phyloP scores from a whole-genome alignment of 1,140 invertebrate genomes.

The Sitophilus oryzae region DNA sequence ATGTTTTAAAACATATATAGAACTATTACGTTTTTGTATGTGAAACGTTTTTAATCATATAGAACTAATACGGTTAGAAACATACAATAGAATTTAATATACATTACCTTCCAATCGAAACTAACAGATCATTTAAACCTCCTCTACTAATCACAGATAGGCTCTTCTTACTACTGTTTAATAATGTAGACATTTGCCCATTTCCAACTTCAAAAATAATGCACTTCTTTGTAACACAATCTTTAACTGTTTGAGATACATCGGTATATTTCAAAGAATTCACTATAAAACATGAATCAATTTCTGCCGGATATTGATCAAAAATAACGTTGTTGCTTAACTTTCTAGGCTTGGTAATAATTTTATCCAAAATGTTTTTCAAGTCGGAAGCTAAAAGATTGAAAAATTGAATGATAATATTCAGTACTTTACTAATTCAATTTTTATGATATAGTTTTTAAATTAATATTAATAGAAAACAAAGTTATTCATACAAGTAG shows the following conservation, averaged over 20 bases:
- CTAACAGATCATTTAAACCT: conserved; percentile 1
- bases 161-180: neutral
- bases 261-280: conserved; percentile 1
- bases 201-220: conserved; percentile 10
- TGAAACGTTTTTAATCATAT: too few species aligned
- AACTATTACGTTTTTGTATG: too few species aligned
- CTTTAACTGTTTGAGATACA: conserved; percentile 4
- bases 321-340: conserved; percentile 15
- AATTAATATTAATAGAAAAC: too few species aligned
- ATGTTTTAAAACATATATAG: too few species aligned
- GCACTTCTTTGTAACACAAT: neutral
- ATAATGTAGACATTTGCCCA: neutral
- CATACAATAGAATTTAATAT: too few species aligned
- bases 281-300: conserved; percentile 6
- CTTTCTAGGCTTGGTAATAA: conserved; percentile 3
- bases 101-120: conserved; percentile 10
- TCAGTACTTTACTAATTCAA: neutral
- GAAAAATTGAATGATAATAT: neutral
- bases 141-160: neutral
- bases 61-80: too few species aligned
- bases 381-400: neutral
- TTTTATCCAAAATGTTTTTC: neutral
- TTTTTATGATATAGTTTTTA: too few species aligned
- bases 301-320: conserved; percentile 4
- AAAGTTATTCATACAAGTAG: too few species aligned